Percentiles rank a stretch among this genome's conserved stretches.
Evolutionary conservation across 2,113 vertebrate genomes (phyloP).

Genomic region (Sinocyclocheilus anophthalmus): DNA sequence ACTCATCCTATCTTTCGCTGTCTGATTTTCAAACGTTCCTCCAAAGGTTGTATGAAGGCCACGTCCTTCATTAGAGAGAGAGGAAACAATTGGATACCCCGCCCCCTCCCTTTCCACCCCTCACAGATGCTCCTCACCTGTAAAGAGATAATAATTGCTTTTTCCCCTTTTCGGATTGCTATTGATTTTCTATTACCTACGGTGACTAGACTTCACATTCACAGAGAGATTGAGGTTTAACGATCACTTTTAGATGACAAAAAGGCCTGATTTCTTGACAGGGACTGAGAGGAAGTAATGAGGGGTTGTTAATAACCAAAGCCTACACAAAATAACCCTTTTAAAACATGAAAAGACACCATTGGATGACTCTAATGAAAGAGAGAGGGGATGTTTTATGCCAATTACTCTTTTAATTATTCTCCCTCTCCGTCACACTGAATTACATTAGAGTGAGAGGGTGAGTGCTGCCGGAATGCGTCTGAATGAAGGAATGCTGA

Average conservation of each 20-base stretch:
- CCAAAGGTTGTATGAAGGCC: slow-evolving; percentile 54
- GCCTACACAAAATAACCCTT: slow-evolving; percentile 52
- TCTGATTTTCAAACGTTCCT: slow-evolving; percentile 35
- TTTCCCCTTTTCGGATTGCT: slow-evolving; percentile 58
- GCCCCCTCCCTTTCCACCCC: slow-evolving; percentile 1
- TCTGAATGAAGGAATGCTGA: background rate
- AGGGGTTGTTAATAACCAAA: slow-evolving; percentile 56
- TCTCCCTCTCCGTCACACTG: slow-evolving; percentile 1
- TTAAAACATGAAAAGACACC: slow-evolving; percentile 50
- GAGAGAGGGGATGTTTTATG: slow-evolving; percentile 40
- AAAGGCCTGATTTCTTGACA: slow-evolving; percentile 36
- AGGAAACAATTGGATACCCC: slow-evolving; percentile 47
- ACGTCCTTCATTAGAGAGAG: slow-evolving; percentile 44
- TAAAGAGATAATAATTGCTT: slow-evolving; percentile 56
- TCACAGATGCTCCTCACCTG: slow-evolving; percentile 41
- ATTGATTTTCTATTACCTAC: slow-evolving; percentile 64
- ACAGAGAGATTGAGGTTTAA: slow-evolving; percentile 55
- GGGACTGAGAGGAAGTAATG: slow-evolving; percentile 52
- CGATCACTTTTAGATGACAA: slow-evolving; percentile 47
- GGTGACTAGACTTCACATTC: slow-evolving; percentile 44
- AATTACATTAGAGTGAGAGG: slow-evolving; percentile 33
- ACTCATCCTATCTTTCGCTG: slow-evolving; percentile 30
- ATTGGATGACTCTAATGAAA: slow-evolving; percentile 49
- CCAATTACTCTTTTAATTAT: slow-evolving; percentile 52
- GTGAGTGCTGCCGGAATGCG: slow-evolving; percentile 12